Base-by-base conservation (phyloP, 1,140 invertebrate species). In the Venturia canescens region DNA sequence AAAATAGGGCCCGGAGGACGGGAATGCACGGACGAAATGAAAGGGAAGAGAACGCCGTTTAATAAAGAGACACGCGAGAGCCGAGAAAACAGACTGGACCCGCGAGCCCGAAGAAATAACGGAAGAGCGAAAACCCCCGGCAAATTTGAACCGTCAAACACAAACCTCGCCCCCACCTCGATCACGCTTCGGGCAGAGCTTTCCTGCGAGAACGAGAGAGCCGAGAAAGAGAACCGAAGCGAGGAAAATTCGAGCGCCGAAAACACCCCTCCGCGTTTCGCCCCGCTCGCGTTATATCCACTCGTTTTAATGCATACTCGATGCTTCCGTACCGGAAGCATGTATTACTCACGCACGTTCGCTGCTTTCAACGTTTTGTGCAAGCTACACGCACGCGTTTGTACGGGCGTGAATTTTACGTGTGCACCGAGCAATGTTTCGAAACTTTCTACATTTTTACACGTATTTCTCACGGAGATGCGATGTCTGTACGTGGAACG, bases 291-390 rank as follows among this genome's bases (percentile, higher is more conserved):
- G 16, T 78, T 77, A 72, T 31, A 23, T 67, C 76, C 44, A 53
- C 60, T 66, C 48, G 83, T 82, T 84, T 82, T 82, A 84, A 84
- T 84, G 83, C 83, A 84, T 82, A 84, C 67, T 83, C 78, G 81
- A 83, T 83, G 83, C 82, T 72, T 3, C 29, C 48, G 9, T 44
- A 4, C 21, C 16, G 44, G 9, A 16, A 27, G 13, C 66, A 63
- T 27, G 23, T 23, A 29, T 29, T 74, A 48, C 26, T 23, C 48
- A 60, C 74, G 53, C 48, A 53, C 74, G 21, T 76, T 31, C 74
- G 21, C 60, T 31, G 11, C 21, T 76, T 76, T 76, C 27, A 29
- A 76, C 44, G n/a, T 27, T 76, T 60, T 21, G 21, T 23, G 50
- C 50, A 15, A 34, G n/a, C 48, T 18, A 50, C 48, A 16, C 38